Evolutionary conservation across 2,113 vertebrate genomes (phyloP), one percentile per base, ranked within the genome.

Genomic region (Phylloscopus whistleri): DNA sequence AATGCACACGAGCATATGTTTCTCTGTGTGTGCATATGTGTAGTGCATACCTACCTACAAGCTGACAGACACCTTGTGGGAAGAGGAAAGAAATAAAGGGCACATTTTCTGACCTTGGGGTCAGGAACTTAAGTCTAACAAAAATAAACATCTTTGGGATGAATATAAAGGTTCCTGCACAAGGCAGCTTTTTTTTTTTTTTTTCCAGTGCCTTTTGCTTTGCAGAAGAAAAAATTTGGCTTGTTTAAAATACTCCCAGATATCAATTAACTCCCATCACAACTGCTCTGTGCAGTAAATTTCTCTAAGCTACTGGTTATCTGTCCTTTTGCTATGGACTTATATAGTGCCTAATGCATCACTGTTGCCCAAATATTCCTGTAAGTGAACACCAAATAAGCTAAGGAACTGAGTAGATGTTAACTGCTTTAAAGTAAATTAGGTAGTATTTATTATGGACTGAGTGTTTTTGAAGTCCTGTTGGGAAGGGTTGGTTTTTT

Each of bases 341-440:
- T 83, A 15, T 74, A 83, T 30, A 48, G 33, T 76, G 28, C 41
- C 59, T 43, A 85, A 90, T 70, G 59, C 33, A 44, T 80, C 51
- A 31, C 28, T 66, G 43, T 4, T 83, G 7, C 55, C 26, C 30
- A 72, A 18, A 53, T 80, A 24, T 80, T 83, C 46, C 67, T 87
- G 2, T 51, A 77, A 91, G 49, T 46, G 37, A 33, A 72, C 33
- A 70, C 22, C 11, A 2, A 83, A 64, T 67, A 68, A 94, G 68
- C 80, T 68, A 56, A 81, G 72, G 81, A 92, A 76, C 37, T 53
- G 60, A 84, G 41, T 35, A 75, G 55, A 58, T 95, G 46, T 75
- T 83, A 95, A 70, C 37, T 80, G 63, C 60, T 94, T 92, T 93
- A 70, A 94, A 88, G 62, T 96, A 39, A 76, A 95, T 84, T 63